Evolutionary conservation across 37 sponge, comb jelly and placozoan genomes (phyloP).

Genomic region (Ianthella basta): DNA sequence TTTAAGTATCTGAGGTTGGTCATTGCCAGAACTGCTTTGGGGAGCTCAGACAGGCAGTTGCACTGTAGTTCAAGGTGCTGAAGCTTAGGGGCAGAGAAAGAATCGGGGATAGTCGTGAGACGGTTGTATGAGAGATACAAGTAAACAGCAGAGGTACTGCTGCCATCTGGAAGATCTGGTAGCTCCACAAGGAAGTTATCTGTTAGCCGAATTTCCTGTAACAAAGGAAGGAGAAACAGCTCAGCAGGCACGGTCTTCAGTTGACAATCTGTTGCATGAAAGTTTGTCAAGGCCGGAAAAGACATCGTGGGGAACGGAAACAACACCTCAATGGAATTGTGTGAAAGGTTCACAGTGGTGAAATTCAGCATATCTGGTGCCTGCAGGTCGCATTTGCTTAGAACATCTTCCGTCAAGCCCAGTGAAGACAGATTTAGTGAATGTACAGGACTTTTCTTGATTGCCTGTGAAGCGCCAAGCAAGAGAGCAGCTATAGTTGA

Average conservation of each 20-base stretch:
- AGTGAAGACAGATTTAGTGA: neutral
- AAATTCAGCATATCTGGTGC: neutral
- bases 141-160: neutral
- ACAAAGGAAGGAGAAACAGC: conserved; percentile 45
- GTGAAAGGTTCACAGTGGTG: neutral
- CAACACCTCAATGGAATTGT: neutral
- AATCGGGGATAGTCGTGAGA: neutral
- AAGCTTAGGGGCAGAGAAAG: conserved; percentile 18
- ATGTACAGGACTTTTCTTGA: neutral
- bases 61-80: conserved; percentile 6
- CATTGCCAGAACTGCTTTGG: conserved; percentile 5
- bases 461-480: neutral
- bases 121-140: conserved; percentile 14
- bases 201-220: conserved; percentile 57
- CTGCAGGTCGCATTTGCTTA: neutral
- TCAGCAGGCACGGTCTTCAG: conserved; percentile 34
- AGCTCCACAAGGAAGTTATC: conserved; percentile 48
- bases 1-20: neutral
- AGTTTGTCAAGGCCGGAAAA: neutral
- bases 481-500: neutral
- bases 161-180: conserved; percentile 33
- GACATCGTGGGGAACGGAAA: neutral
- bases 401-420: neutral
- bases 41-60: neutral
- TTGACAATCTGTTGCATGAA: neutral